phyloP scores from a whole-genome alignment of 2,888 invertebrate species.

The Eilema griseolum region DNA sequence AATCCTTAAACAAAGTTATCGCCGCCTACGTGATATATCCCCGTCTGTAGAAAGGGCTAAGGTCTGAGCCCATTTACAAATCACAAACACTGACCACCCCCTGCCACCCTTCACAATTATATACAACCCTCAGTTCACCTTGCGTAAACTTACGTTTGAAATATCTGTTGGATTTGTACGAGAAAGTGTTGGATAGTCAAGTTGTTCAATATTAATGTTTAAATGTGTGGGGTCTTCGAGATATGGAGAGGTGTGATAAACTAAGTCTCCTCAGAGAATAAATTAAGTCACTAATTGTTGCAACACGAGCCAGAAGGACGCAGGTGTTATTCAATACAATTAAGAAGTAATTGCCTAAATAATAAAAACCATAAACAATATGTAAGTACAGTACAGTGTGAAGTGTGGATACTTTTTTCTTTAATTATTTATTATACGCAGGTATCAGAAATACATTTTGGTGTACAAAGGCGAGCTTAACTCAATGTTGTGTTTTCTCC shows the following conservation, averaged over 20 bases:
- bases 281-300: background rate
- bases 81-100: conserved; percentile 86
- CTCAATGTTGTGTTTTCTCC: too few relatives aligned
- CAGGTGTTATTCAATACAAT: background rate
- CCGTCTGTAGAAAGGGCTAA: conserved; percentile 85
- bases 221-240: conserved; percentile 18
- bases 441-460: too few relatives aligned
- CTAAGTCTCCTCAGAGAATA: conserved; percentile 6
- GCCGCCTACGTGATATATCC: conserved; percentile 85
- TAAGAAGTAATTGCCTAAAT: too few relatives aligned
- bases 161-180: conserved; percentile 77
- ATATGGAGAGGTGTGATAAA: conserved; percentile 11
- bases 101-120: conserved; percentile 68
- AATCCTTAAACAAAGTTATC: conserved; percentile 80
- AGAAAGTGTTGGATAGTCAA: conserved; percentile 57
- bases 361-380: too few relatives aligned
- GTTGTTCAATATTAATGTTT: conserved; percentile 59
- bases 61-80: conserved; percentile 87
- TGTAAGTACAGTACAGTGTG: too few relatives aligned
- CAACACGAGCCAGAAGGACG: background rate
- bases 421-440: too few relatives aligned
- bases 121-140: conserved; percentile 72
- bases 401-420: too few relatives aligned
- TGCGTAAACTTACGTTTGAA: conserved; percentile 75
- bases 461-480: too few relatives aligned